Conservation (phyloP, 2,113 vertebrate species). For the Burhinus oedicnemus region DNA sequence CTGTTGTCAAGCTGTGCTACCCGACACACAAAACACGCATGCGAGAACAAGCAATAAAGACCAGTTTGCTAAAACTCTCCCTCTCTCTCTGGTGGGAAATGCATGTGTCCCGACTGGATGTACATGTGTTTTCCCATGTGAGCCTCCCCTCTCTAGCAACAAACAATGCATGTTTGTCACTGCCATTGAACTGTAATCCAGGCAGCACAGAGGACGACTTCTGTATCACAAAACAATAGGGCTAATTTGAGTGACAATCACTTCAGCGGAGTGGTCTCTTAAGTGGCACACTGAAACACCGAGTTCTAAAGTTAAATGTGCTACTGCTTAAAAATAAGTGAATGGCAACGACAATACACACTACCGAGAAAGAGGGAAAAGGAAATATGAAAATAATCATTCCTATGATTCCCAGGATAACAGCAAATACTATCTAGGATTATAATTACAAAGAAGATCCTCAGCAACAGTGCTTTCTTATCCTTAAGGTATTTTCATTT, state of each 20-base stretch:
- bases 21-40: neutral
- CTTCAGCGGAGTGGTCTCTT: neutral
- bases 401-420: neutral
- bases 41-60: slow-evolving; percentile 52
- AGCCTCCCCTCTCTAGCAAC: neutral
- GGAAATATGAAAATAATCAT: neutral
- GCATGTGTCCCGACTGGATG: neutral
- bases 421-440: neutral
- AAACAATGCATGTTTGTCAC: neutral
- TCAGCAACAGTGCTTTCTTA: neutral
- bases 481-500: neutral
- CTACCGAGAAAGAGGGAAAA: neutral
- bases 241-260: slow-evolving; percentile 51
- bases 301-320: neutral
- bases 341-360: neutral
- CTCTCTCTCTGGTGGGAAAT: slow-evolving; percentile 6
- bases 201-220: slow-evolving; percentile 4
- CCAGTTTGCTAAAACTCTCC: neutral
- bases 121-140: slow-evolving; percentile 19
- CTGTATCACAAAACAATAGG: slow-evolving; percentile 25
- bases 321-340: neutral
- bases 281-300: neutral
- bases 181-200: slow-evolving; percentile 41
- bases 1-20: slow-evolving; percentile 15
- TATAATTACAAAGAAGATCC: neutral